Conservation (phyloP, 2,888 invertebrate genomes). For the Conistra vaccinii region DNA sequence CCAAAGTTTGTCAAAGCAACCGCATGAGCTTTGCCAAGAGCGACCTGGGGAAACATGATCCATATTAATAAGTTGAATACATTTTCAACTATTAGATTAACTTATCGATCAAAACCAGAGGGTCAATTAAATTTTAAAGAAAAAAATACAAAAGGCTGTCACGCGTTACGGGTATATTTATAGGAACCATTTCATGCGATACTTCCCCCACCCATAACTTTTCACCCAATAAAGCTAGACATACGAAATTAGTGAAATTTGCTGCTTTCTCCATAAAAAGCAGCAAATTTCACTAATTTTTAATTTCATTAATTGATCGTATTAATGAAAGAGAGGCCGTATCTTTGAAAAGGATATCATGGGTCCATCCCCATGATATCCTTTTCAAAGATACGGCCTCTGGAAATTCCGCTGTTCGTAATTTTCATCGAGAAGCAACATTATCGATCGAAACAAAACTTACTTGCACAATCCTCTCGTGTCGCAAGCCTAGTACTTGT, state of each 20-base stretch:
- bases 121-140: not conserved
- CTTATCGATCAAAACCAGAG: not conserved
- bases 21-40: slow-evolving; percentile 99
- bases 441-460: not conserved
- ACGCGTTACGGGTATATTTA: not conserved
- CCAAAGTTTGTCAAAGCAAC: slow-evolving; percentile 97
- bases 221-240: not conserved
- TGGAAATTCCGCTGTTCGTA: not conserved
- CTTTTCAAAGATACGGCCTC: not conserved
- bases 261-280: too few relatives aligned
- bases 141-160: not conserved
- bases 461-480: slow-evolving; percentile 92
- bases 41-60: slow-evolving; percentile 90
- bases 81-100: not conserved
- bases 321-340: too few relatives aligned
- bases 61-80: not conserved
- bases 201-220: not conserved
- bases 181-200: not conserved
- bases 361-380: too few relatives aligned
- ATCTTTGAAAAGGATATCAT: too few relatives aligned
- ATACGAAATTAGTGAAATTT: not conserved
- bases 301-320: too few relatives aligned
- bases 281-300: too few relatives aligned
- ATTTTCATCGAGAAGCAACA: not conserved
- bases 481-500: slow-evolving; percentile 94